Conservation (phyloP, 2,888 invertebrate genomes). For the Trissonchulus sp. region DNA sequence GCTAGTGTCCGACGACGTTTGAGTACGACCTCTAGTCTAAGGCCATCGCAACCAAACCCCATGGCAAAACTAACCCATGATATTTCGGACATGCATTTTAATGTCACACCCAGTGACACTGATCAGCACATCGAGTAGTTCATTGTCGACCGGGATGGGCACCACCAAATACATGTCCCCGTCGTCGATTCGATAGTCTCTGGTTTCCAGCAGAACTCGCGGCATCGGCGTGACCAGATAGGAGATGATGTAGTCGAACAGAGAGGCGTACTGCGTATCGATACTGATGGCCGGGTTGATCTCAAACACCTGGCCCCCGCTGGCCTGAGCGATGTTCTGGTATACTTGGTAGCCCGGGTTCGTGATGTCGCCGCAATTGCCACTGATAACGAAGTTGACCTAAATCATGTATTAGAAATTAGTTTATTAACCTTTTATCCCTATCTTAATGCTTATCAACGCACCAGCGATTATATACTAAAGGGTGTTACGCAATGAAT, state of each 20-base stretch:
- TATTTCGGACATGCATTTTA: background rate
- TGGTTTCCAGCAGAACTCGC: background rate
- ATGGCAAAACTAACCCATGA: too few species aligned
- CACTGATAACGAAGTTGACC: background rate
- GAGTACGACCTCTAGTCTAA: too few species aligned
- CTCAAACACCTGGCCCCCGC: background rate
- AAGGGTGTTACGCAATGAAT: too few species aligned
- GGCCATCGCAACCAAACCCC: too few species aligned
- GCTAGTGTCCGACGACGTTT: too few species aligned
- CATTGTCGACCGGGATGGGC: background rate
- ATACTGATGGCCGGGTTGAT: background rate
- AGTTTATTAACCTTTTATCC: too few species aligned
- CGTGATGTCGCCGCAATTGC: background rate
- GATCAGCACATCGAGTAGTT: background rate
- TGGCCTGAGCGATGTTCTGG: background rate
- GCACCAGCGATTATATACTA: too few species aligned
- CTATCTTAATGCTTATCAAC: too few species aligned
- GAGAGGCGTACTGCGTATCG: background rate
- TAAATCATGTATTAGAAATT: too few species aligned
- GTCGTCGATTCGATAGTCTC: background rate
- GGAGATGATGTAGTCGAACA: background rate
- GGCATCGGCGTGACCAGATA: background rate
- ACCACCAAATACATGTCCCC: background rate
- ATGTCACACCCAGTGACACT: background rate
- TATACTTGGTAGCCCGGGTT: background rate